A percentile compares a stretch with the other conserved stretches of the same genome.
Conservation (phyloP, 2,113 vertebrate genomes). For the Chauna torquata region DNA sequence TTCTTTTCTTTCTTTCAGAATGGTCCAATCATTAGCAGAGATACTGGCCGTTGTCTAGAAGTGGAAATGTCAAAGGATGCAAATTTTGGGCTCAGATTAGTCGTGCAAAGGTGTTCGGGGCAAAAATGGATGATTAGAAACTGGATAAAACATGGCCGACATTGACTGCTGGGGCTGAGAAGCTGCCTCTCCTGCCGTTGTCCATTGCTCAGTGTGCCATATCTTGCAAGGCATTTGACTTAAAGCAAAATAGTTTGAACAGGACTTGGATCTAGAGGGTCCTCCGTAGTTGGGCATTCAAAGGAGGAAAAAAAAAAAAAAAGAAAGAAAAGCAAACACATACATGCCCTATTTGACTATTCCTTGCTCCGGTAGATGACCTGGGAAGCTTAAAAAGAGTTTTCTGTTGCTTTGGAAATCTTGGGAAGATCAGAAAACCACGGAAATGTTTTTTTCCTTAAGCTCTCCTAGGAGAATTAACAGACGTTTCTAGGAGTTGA, state of each 20-base stretch:
- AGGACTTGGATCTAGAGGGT: not conserved
- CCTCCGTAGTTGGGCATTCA: not conserved
- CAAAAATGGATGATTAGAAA: conserved; percentile 99
- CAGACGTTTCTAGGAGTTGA: not conserved
- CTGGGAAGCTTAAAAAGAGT: not conserved
- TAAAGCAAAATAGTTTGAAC: not conserved
- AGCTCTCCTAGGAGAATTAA: not conserved
- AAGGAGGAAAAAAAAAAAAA: not conserved
- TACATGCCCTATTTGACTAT: not conserved
- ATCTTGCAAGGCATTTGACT: not conserved
- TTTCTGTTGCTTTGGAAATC: conserved; percentile 11
- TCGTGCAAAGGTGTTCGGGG: conserved; percentile 95
- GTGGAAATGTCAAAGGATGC: conserved; percentile 97
- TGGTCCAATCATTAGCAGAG: conserved; percentile 94
- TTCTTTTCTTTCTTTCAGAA: conserved; percentile 75
- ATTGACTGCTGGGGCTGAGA: conserved; percentile 76
- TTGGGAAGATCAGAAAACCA: not conserved
- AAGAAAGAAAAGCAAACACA: not conserved
- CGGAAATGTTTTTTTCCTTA: not conserved
- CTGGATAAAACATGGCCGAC: conserved; percentile 90
- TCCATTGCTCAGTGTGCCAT: conserved; percentile 17
- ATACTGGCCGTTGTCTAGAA: conserved; percentile 95
- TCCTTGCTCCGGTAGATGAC: not conserved
- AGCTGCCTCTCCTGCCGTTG: not conserved
- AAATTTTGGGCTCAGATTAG: conserved; percentile 94